Evolutionary conservation across 2,797 vertebrate species (phyloP), one percentile per base, ranked within the genome.

Genomic region (Brachyrhaphis roseni): DNA sequence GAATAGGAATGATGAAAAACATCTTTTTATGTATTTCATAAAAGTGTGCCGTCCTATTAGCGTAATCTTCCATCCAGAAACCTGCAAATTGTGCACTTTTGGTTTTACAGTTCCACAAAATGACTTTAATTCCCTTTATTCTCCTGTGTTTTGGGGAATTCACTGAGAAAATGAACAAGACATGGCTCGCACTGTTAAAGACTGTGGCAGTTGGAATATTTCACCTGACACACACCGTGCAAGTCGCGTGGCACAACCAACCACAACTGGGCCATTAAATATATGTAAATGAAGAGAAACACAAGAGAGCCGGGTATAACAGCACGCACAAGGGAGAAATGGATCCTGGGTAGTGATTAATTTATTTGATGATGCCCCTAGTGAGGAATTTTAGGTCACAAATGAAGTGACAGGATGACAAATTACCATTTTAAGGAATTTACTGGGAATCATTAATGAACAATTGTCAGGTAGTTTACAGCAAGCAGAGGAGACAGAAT

Each of bases 331-430:
- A 98, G 98, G 98, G 97, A 99, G 97, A 98, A 98, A 99, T 99
- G 98, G 97, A 98, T 99, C 97, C 97, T 97, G 98, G 97, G 97
- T 98, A 98, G 98, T 99, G 98, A 99, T 99, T 99, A 98, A 99
- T 99, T 99, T 98, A 99, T 99, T 99, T 99, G 98, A 99, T 99
- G 97, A 99, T 98, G 97, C 98, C 98, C 98, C 98, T 98, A 98
- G 98, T 99, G 98, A 99, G 98, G 97, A 98, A 99, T 99, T 99
- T 99, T 99, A 97, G 98, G 98, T 99, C 98, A 99, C 98, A 99
- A 99, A 99, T 99, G 97, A 99, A 99, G 97, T 99, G 98, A 98
- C 98, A 99, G 98, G 97, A 99, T 98, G 98, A 99, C 98, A 99
- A 99, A 99, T 99, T 96, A 98, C 97, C 98, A 99, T 99, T 99